Percentiles rank a stretch among this genome's conserved stretches.
Conservation (phyloP, 2,113 vertebrate genomes). For the Henicopernis longicauda region DNA sequence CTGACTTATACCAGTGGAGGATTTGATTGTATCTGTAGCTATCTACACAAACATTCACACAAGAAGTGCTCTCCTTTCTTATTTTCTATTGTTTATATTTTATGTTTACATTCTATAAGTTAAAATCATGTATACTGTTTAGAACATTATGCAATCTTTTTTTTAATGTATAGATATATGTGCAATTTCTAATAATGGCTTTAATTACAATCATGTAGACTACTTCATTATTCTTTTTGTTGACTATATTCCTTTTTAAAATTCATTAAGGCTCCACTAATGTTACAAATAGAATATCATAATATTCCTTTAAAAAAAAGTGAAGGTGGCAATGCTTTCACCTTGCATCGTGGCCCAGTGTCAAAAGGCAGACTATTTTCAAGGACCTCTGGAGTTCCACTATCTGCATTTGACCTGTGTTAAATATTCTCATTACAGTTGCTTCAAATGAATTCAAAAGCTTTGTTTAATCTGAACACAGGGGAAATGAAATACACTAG, state of each 20-base stretch:
- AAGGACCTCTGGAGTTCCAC: constrained; percentile 60
- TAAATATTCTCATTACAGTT: constrained; percentile 79
- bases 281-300: constrained; percentile 33
- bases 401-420: constrained; percentile 71
- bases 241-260: background rate
- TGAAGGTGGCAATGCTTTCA: constrained; percentile 13
- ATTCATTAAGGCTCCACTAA: background rate
- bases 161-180: background rate
- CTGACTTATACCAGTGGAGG: background rate
- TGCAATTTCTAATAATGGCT: background rate
- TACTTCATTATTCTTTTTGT: background rate
- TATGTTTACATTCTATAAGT: background rate
- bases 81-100: background rate
- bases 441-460: constrained; percentile 75
- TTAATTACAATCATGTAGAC: background rate
- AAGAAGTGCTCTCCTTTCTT: background rate
- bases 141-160: background rate
- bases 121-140: background rate
- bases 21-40: background rate
- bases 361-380: constrained; percentile 44
- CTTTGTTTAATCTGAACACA: constrained; percentile 74
- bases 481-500: constrained; percentile 67
- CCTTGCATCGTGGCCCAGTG: background rate
- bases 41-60: background rate
- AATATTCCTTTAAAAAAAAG: background rate